A percentile compares a stretch with the other conserved stretches of the same genome.
These are phyloP conservation scores for Anseranas semipalmata DNA, from an alignment of 2,113 vertebrate species.

Conservation along the genomic window DNA sequence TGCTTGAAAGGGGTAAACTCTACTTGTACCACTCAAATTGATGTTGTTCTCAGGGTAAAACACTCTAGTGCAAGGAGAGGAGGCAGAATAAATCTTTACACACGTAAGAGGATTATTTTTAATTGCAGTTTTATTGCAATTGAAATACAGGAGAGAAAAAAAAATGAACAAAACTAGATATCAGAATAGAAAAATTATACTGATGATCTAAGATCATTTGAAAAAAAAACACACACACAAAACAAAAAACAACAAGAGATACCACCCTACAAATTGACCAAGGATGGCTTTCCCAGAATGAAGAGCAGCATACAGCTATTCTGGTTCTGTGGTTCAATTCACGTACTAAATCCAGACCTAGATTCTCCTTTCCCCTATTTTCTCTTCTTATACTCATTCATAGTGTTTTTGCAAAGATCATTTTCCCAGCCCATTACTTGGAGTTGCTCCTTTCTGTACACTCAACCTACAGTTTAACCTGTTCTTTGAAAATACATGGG, in stretches of 20 bases:
- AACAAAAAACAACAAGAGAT: neutral
- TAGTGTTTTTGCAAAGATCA: neutral
- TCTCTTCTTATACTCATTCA: neutral
- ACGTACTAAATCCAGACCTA: neutral
- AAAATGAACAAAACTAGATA: rapidly evolving
- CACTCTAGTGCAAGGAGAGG: neutral
- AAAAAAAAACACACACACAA: rapidly evolving
- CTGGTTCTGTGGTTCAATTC: neutral
- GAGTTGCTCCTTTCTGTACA: neutral
- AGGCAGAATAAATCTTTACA: neutral
- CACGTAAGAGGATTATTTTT: neutral
- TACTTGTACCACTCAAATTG: neutral
- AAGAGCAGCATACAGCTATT: neutral
- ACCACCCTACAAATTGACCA: neutral
- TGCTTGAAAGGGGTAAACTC: neutral
- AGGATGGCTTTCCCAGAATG: neutral
- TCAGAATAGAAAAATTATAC: neutral
- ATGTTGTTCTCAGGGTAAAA: neutral
- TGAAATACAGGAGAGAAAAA: neutral
- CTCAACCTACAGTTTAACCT: neutral
- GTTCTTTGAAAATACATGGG: neutral
- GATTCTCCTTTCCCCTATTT: neutral
- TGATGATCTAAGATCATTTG: neutral
- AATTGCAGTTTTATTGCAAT: neutral
- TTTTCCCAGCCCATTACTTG: neutral